Conservation (phyloP, 2,113 vertebrate species). For the Pholis gunnellus region DNA sequence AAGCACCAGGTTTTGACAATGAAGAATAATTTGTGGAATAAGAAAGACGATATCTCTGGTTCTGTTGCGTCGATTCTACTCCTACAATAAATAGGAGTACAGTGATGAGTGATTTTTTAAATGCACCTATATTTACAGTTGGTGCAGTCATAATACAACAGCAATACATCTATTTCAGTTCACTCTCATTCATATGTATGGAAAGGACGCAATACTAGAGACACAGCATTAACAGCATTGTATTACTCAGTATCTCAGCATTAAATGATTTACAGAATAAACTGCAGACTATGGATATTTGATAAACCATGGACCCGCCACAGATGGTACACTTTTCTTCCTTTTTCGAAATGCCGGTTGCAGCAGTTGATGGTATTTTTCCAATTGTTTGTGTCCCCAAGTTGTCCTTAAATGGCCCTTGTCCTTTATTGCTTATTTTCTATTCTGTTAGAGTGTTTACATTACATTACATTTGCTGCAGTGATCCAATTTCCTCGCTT, state of each 20-base stretch:
- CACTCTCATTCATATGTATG: not conserved
- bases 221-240: not conserved
- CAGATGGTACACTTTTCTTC: not conserved
- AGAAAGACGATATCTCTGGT: not conserved
- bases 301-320: not conserved
- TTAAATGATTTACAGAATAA: not conserved
- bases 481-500: not conserved
- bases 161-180: not conserved
- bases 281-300: not conserved
- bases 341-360: not conserved
- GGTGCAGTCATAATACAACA: too few relatives aligned
- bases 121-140: too few relatives aligned
- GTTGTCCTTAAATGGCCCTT: not conserved
- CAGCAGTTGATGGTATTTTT: not conserved
- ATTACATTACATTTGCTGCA: not conserved
- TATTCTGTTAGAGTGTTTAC: not conserved
- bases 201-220: not conserved
- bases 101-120: too few relatives aligned
- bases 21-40: not conserved
- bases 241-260: not conserved
- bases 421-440: not conserved
- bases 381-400: not conserved
- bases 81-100: not conserved
- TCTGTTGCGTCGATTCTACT: not conserved
- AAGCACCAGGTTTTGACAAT: too few relatives aligned